phyloP scores from a whole-genome alignment of 92 coral and sea anemone species.

The Porites divaricata region DNA sequence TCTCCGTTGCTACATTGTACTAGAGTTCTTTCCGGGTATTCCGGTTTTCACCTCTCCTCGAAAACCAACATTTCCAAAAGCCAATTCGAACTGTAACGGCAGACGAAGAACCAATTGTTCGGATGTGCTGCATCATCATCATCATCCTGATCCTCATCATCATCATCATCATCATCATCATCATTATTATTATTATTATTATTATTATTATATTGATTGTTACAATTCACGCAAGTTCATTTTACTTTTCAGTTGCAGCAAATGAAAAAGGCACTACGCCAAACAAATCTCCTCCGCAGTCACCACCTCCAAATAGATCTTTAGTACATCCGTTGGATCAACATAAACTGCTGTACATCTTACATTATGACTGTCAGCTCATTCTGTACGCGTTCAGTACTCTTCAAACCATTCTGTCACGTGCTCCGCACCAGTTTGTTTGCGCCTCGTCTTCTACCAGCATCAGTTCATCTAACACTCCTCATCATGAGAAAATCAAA shows the following conservation, averaged over 20 bases:
- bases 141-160: too few species aligned
- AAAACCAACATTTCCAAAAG: too few species aligned
- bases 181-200: neutral
- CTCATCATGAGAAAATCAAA: slow-evolving; percentile 96
- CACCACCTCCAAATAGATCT: slow-evolving; percentile 32
- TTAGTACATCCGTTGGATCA: slow-evolving; percentile 88
- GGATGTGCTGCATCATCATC: too few species aligned
- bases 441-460: slow-evolving; percentile 95
- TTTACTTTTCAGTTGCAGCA: slow-evolving; percentile 4
- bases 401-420: slow-evolving; percentile 74
- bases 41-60: too few species aligned
- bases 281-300: slow-evolving; percentile 27
- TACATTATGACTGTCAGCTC: slow-evolving; percentile 89
- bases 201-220: too few species aligned
- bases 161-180: neutral
- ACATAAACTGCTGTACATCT: slow-evolving; percentile 90
- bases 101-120: too few species aligned
- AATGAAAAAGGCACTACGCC: neutral
- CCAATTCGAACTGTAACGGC: too few species aligned
- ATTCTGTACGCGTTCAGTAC: slow-evolving; percentile 93
- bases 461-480: slow-evolving; percentile 92
- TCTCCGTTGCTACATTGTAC: too few species aligned
- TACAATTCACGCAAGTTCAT: neutral
- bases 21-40: too few species aligned
- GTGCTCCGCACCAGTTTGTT: slow-evolving; percentile 96